Evolutionary conservation across 2,888 invertebrate genomes (phyloP).

Genomic region (Aricia artaxerxes): DNA sequence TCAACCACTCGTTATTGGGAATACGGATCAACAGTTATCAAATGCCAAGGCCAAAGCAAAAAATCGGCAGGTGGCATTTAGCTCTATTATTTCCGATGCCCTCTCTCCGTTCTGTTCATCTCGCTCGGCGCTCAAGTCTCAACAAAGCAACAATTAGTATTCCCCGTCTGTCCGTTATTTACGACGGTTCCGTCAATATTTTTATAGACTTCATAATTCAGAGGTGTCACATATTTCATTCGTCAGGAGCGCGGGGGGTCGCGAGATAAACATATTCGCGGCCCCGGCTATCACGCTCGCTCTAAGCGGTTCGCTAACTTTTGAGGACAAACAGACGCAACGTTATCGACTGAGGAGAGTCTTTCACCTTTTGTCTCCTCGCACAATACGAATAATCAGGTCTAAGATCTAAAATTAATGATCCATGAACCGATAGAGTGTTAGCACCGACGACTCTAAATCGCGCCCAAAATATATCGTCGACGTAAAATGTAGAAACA

Average conservation of each 20-base stretch:
- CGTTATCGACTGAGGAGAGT: background rate
- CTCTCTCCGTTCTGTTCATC: background rate
- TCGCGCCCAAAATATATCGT: constrained; percentile 20
- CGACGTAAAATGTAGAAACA: constrained; percentile 28
- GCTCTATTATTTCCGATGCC: background rate
- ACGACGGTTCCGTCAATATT: constrained; percentile 49
- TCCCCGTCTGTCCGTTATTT: constrained; percentile 46
- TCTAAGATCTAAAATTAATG: constrained; percentile 2
- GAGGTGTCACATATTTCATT: constrained; percentile 53
- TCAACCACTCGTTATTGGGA: background rate
- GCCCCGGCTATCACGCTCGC: constrained; percentile 21
- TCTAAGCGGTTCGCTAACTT: background rate
- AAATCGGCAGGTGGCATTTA: background rate
- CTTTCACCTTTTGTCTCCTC: background rate
- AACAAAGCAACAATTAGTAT: constrained; percentile 36
- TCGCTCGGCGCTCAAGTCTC: background rate
- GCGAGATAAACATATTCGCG: constrained; percentile 40
- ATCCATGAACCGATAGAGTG: background rate
- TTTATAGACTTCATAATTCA: constrained; percentile 55
- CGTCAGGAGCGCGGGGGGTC: constrained; percentile 36
- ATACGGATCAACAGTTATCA: too few relatives aligned
- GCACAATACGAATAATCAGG: background rate
- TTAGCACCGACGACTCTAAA: background rate
- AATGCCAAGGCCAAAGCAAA: background rate
- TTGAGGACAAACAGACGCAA: background rate